Evolutionary conservation across 2,113 vertebrate species (phyloP).

Genomic region (Leptodactylus fuscus): DNA sequence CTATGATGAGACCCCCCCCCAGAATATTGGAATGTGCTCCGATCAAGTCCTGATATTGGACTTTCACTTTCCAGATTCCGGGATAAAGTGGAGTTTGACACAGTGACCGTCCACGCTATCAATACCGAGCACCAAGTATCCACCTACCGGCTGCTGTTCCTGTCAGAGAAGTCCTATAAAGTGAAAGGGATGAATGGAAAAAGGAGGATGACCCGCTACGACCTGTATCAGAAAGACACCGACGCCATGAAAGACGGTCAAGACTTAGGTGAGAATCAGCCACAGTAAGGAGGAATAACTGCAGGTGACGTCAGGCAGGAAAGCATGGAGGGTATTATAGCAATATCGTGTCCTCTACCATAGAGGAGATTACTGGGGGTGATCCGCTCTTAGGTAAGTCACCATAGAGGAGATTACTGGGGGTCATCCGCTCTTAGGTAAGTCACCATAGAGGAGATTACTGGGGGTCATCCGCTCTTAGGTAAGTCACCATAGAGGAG

Average conservation of each 20-base stretch:
- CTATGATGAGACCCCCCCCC: too few relatives aligned
- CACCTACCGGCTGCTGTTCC: slow-evolving; percentile 77
- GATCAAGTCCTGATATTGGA: too few relatives aligned
- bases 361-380: too few relatives aligned
- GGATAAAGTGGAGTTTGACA: slow-evolving; percentile 73
- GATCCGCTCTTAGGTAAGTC: too few relatives aligned
- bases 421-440: too few relatives aligned
- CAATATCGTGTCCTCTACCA: too few relatives aligned
- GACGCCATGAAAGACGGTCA: slow-evolving; percentile 57
- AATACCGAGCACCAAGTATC: slow-evolving; percentile 78
- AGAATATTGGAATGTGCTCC: background rate
- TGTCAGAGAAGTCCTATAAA: slow-evolving; percentile 64
- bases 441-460: too few relatives aligned
- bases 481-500: background rate
- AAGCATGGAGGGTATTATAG: background rate
- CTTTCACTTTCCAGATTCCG: slow-evolving; percentile 73
- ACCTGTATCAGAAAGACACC: slow-evolving; percentile 62
- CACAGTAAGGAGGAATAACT: too few relatives aligned
- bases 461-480: too few relatives aligned
- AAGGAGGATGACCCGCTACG: slow-evolving; percentile 56
- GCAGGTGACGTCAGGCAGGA: background rate
- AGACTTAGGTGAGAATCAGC: slow-evolving; percentile 62
- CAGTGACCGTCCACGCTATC: slow-evolving; percentile 81
- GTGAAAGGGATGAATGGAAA: slow-evolving; percentile 60
- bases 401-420: too few relatives aligned